Percentiles rank a stretch among this genome's conserved stretches.
phyloP scores from a whole-genome alignment of 2,113 vertebrate genomes.

The Colaptes auratus region DNA sequence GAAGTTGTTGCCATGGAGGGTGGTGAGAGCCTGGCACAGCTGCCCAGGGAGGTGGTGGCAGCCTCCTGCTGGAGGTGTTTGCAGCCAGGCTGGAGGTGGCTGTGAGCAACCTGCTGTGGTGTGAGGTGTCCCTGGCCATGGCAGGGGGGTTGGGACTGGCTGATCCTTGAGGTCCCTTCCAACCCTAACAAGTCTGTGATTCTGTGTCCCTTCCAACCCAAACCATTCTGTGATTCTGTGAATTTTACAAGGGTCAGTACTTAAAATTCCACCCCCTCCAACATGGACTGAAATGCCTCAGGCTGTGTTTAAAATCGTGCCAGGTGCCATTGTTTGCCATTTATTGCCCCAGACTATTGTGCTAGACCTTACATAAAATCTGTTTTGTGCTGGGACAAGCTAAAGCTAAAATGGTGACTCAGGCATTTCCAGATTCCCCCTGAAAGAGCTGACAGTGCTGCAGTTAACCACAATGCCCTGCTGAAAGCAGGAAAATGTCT shows the following conservation, averaged over 20 bases:
- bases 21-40: no score
- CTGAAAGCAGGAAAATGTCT: slow-evolving; percentile 14
- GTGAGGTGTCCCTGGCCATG: no score
- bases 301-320: neutral
- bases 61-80: no score
- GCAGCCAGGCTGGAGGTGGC: no score
- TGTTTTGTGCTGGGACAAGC: slow-evolving; percentile 3
- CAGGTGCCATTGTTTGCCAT: neutral
- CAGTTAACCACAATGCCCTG: neutral
- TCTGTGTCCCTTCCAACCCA: no score
- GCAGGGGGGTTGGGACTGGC: no score
- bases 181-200: no score
- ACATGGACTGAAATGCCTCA: neutral
- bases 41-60: no score
- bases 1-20: no score
- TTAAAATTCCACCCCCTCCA: neutral
- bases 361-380: neutral
- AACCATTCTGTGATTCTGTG: no score
- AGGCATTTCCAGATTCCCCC: neutral
- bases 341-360: neutral
- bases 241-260: neutral
- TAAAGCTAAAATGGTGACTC: slow-evolving; percentile 41
- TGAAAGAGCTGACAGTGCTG: neutral
- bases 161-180: no score
- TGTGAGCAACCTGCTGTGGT: no score